Evolutionary conservation across 2,797 vertebrate genomes (phyloP), one percentile per base, ranked within the genome.

Genomic region (Odontamblyopus lacepedii): DNA sequence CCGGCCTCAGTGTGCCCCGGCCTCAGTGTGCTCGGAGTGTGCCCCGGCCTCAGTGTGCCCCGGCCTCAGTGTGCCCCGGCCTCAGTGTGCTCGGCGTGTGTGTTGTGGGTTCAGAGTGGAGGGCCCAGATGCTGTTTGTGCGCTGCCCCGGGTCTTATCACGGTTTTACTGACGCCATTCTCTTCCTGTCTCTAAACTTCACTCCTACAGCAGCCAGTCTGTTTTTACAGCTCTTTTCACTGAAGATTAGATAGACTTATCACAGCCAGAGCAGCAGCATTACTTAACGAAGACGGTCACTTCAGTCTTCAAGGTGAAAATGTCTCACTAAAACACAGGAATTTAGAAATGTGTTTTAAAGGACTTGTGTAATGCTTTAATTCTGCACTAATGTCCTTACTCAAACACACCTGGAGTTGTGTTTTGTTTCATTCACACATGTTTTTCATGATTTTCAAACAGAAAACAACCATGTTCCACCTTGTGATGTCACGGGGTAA

Each of bases 141-240:
- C 90, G 93, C 91, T 92, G 94, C 87, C 55, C 87, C 82, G 93
- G 74, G 93, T 93, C 94, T 96, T 96, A 96, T 97, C 96, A 93
- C 94, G 90, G 94, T 91, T 91, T 89, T 93, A 92, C 96, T 94
- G 96, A 96, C 96, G 96, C 97, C 96, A 94, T 90, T 89, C 94
- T 95, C 94, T 98, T 98, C 97, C 97, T 98, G 96, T 98, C 97
- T 96, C 94, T 96, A 95, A 96, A 96, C 93, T 91, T 92, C 93
- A 90, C 91, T 91, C 44, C 44, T 48, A 3, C 44, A 48, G 89
- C 87, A 84, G 87, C 89, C 91, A 77, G 82, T 74, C 80, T 90
- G 87, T 83, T 85, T 85, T 89, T 87, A 82, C 79, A 83, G 71
- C 90, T 80, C 44, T 48, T 48, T 48, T 48, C 75, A 86, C 64